Percentiles rank a stretch among this genome's conserved stretches.
These are phyloP conservation scores for Mythimna impura DNA, from an alignment of 2,888 invertebrate genomes.

Conservation along the genomic window DNA sequence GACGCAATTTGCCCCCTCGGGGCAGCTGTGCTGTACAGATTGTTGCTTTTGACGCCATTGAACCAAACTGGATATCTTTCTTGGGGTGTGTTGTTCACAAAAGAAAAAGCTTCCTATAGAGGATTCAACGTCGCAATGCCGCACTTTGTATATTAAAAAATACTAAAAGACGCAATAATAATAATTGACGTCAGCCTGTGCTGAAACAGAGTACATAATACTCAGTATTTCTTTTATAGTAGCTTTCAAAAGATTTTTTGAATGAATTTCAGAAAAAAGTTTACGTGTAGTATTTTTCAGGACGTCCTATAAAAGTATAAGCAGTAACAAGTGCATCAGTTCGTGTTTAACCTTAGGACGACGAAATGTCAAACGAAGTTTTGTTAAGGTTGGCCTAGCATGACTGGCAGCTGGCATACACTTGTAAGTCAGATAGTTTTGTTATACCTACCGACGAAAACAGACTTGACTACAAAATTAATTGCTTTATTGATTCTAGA, in stretches of 20 bases:
- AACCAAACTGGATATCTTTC: conserved; percentile 56
- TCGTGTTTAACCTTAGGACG: not conserved
- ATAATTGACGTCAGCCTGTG: conserved; percentile 56
- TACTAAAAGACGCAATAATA: conserved; percentile 60
- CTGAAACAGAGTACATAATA: conserved; percentile 52
- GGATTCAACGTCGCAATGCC: conserved; percentile 35
- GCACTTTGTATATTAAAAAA: conserved; percentile 55
- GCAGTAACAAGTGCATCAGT: not conserved
- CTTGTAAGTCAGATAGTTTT: not conserved
- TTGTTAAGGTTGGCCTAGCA: not conserved
- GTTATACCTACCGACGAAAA: not conserved
- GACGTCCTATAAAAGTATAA: not conserved
- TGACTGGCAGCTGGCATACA: conserved; percentile 8
- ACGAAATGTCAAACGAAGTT: not conserved
- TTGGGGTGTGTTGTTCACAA: conserved; percentile 48
- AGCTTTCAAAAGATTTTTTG: conserved; percentile 49
- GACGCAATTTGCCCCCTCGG: conserved; percentile 52
- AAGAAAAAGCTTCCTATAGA: conserved; percentile 36
- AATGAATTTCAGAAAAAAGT: conserved; percentile 36
- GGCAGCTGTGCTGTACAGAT: conserved; percentile 64
- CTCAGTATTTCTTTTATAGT: conserved; percentile 37
- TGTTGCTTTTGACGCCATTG: conserved; percentile 53
- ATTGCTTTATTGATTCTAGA: conserved; percentile 11
- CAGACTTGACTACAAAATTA: not conserved
- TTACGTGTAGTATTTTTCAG: not conserved